Percentiles rank a stretch among this genome's conserved stretches.
Evolutionary conservation across 2,888 invertebrate species (phyloP).

Genomic region (Amphipyra berbera): DNA sequence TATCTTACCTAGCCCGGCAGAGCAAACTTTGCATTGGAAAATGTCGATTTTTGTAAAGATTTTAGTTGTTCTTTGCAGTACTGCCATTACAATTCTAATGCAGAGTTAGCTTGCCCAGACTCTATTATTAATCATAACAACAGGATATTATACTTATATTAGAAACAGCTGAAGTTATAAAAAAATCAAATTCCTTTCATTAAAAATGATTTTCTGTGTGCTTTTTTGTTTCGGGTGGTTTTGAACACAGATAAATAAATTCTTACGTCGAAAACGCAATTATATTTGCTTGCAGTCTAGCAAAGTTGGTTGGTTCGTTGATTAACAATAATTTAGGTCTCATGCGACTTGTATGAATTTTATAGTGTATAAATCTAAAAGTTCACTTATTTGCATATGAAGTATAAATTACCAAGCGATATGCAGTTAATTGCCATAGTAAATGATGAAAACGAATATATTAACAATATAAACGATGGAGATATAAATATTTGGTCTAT

Average conservation of each 20-base stretch:
- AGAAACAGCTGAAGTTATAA: no score
- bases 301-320: neutral
- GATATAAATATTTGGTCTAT: constrained; percentile 67
- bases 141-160: no score
- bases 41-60: no score
- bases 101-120: no score
- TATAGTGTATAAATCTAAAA: constrained; percentile 45
- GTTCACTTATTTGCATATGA: constrained; percentile 47
- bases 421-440: constrained; percentile 42
- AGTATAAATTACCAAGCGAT: constrained; percentile 46
- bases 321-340: constrained; percentile 39
- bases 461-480: constrained; percentile 44
- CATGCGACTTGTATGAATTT: constrained; percentile 33
- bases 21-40: no score
- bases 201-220: no score
- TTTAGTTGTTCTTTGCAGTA: no score
- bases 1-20: no score
- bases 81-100: no score
- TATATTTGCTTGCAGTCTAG: neutral
- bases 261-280: neutral
- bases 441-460: constrained; percentile 52
- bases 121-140: no score
- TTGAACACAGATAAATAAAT: neutral
- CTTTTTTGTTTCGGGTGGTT: no score
- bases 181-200: no score